Conservation (phyloP, 2,888 invertebrate genomes). For the Ophioninae sp. region DNA sequence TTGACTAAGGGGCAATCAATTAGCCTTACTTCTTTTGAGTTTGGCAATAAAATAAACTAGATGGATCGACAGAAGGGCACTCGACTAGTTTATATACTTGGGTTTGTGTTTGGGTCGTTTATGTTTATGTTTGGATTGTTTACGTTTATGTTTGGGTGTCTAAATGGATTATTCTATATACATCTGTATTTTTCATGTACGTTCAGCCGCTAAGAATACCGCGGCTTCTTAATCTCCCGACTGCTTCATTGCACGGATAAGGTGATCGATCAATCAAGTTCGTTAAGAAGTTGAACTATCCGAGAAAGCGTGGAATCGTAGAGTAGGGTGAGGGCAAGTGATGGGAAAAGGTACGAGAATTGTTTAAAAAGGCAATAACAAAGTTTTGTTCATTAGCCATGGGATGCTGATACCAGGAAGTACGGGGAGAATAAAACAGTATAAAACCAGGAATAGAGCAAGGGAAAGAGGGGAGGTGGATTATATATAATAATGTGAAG, state of each 20-base stretch:
- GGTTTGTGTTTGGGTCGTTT: no score
- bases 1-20: no score
- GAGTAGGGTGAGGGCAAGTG: constrained; percentile 21
- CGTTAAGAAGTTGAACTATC: constrained; percentile 68
- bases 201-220: constrained; percentile 22
- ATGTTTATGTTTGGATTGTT: no score
- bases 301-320: constrained; percentile 43
- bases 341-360: constrained; percentile 56
- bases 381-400: constrained; percentile 72
- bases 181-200: constrained; percentile 35
- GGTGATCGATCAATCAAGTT: constrained; percentile 71
- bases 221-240: constrained; percentile 53
- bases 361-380: constrained; percentile 73
- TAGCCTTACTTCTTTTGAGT: no score
- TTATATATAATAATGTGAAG: constrained; percentile 37
- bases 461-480: constrained; percentile 14
- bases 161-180: neutral
- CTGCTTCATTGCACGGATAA: constrained; percentile 64
- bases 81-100: no score
- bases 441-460: constrained; percentile 27
- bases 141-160: no score
- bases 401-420: constrained; percentile 56
- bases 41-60: no score
- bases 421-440: constrained; percentile 21
- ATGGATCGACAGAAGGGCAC: no score